Percentiles rank a stretch among this genome's conserved stretches.
These are phyloP conservation scores for Aspidiotus rigidus DNA, from an alignment of 2,888 invertebrate genomes.

Conservation along the genomic window DNA sequence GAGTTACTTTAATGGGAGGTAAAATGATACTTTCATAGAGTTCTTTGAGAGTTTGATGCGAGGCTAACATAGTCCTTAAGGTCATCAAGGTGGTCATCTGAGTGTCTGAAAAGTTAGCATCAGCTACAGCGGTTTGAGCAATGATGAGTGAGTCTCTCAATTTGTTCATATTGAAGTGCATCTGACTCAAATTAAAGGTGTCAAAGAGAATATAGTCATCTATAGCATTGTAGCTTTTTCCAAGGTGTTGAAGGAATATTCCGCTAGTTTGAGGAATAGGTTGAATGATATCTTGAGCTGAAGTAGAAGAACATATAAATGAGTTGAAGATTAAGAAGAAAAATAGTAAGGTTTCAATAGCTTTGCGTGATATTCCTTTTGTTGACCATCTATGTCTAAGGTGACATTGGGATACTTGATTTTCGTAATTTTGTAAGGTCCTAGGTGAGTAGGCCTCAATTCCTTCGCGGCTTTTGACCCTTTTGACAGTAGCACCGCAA, in stretches of 20 bases:
- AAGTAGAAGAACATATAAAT: neutral
- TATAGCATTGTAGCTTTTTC: neutral
- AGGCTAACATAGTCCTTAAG: neutral
- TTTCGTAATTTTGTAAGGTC: neutral
- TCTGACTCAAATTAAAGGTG: too few relatives aligned
- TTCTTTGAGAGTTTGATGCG: neutral
- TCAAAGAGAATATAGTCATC: neutral
- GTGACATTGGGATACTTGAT: neutral
- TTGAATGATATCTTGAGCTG: neutral
- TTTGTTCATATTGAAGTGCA: neutral
- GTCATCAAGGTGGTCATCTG: neutral
- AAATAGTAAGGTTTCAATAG: neutral
- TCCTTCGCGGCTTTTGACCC: neutral
- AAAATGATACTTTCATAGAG: neutral
- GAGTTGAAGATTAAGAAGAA: neutral
- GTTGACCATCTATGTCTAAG: neutral
- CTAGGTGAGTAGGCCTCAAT: neutral
- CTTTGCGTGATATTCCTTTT: neutral
- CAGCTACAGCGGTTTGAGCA: neutral
- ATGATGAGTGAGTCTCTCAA: neutral
- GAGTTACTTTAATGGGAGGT: neutral
- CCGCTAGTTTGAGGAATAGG: neutral
- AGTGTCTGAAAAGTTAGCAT: too few relatives aligned
- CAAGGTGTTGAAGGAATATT: neutral
- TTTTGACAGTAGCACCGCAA: neutral